These are phyloP conservation scores for Pontoporia blainvillei DNA, from an alignment of 2,113 vertebrate genomes.

Conservation along the genomic window DNA sequence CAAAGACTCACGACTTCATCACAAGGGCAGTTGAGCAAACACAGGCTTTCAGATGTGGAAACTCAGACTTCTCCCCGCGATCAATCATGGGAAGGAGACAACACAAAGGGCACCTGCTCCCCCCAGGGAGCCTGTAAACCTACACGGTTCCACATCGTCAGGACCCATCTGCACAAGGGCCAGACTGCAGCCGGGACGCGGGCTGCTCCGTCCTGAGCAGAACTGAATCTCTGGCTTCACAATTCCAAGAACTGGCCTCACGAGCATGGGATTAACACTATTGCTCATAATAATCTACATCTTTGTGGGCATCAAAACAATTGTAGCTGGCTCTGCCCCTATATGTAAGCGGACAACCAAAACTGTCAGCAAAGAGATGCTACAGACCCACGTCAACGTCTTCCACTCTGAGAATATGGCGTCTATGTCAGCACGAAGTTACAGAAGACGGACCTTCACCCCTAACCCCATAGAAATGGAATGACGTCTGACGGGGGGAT, in stretches of 20 bases:
- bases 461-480: neutral
- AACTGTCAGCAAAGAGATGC: neutral
- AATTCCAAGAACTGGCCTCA: neutral
- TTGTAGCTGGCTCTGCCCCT: neutral
- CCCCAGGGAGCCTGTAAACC: neutral
- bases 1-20: neutral
- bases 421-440: neutral
- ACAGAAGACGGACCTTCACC: neutral
- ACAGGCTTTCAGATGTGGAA: neutral
- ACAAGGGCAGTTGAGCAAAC: too few relatives aligned
- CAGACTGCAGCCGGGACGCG: neutral
- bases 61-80: neutral
- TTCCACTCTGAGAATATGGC: neutral
- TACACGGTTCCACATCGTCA: accelerated
- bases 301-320: neutral
- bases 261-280: accelerated
- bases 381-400: neutral
- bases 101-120: neutral
- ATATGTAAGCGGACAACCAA: neutral
- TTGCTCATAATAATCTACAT: accelerated
- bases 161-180: accelerated
- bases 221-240: neutral
- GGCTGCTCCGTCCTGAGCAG: neutral
- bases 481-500: accelerated
- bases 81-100: accelerated